Conservation (phyloP, 2,888 invertebrate species). For the Tetanocera ferruginea region DNA sequence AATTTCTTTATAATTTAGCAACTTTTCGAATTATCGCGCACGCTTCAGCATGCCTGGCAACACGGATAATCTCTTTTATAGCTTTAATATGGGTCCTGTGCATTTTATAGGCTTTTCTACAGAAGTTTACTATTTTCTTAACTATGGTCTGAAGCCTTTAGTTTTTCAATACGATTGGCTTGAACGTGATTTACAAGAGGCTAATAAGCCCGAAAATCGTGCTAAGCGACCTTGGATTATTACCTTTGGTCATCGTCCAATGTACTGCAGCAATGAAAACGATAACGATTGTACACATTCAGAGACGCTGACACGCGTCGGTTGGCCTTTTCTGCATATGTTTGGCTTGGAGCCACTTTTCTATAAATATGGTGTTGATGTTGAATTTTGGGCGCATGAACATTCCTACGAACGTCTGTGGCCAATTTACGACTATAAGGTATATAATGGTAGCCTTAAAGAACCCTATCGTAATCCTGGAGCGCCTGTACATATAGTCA, state of each 20-base stretch:
- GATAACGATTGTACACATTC: slow-evolving; percentile 82
- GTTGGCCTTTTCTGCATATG: slow-evolving; percentile 76
- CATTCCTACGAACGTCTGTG: slow-evolving; percentile 97
- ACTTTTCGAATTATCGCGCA: slow-evolving; percentile 94
- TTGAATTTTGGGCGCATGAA: slow-evolving; percentile 97
- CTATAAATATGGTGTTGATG: slow-evolving; percentile 90
- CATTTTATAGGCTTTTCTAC: slow-evolving; percentile 94
- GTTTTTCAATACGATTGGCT: slow-evolving; percentile 91
- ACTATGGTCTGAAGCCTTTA: slow-evolving; percentile 87
- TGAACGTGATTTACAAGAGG: slow-evolving; percentile 80
- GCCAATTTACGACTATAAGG: slow-evolving; percentile 90
- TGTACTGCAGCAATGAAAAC: slow-evolving; percentile 91
- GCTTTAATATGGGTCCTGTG: slow-evolving; percentile 89
- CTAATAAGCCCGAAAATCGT: slow-evolving; percentile 83
- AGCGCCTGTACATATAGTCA: slow-evolving; percentile 93
- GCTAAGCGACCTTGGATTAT: slow-evolving; percentile 84
- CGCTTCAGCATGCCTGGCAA: slow-evolving; percentile 93
- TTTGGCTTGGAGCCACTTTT: slow-evolving; percentile 88
- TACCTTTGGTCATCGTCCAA: slow-evolving; percentile 87
- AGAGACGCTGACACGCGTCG: slow-evolving; percentile 77
- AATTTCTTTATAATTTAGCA: slow-evolving; percentile 73
- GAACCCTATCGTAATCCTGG: slow-evolving; percentile 74
- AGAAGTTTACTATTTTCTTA: slow-evolving; percentile 93
- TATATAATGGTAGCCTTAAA: slow-evolving; percentile 74
- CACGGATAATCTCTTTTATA: slow-evolving; percentile 82